phyloP scores from a whole-genome alignment of 2,888 invertebrate genomes.

The Achlya flavicornis region DNA sequence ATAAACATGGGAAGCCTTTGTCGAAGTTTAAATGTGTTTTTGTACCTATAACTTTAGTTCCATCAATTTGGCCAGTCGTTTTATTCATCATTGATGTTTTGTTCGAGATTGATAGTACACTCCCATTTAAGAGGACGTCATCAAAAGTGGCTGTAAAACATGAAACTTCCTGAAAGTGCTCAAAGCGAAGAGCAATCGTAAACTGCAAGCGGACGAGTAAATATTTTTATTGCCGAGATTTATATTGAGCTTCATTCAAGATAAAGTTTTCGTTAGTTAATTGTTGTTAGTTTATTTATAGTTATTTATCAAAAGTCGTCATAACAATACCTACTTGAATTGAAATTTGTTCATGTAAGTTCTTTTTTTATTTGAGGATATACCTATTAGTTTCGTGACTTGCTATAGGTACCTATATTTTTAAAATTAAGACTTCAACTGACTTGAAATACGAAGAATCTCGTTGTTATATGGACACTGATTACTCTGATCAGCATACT shows the following conservation, averaged over 20 bases:
- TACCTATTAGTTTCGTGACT: no score
- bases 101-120: not conserved
- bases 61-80: not conserved
- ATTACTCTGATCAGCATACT: no score
- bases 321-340: not conserved
- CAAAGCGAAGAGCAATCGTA: not conserved
- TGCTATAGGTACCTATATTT: no score
- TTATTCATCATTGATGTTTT: not conserved
- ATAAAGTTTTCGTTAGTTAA: not conserved
- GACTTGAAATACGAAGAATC: no score
- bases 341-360: not conserved
- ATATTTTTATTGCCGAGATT: constrained; percentile 4
- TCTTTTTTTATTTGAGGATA: no score
- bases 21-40: not conserved
- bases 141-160: not conserved
- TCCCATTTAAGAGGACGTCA: not conserved
- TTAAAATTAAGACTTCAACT: no score
- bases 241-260: not conserved
- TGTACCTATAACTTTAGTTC: not conserved
- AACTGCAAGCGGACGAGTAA: not conserved
- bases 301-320: no score
- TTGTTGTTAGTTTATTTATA: not conserved
- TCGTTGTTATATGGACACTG: no score
- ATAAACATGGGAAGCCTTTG: not conserved
- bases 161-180: not conserved